Percentiles rank a stretch among this genome's conserved stretches.
Conservation (phyloP, 2,113 vertebrate genomes). For the Semicossyphus pulcher region DNA sequence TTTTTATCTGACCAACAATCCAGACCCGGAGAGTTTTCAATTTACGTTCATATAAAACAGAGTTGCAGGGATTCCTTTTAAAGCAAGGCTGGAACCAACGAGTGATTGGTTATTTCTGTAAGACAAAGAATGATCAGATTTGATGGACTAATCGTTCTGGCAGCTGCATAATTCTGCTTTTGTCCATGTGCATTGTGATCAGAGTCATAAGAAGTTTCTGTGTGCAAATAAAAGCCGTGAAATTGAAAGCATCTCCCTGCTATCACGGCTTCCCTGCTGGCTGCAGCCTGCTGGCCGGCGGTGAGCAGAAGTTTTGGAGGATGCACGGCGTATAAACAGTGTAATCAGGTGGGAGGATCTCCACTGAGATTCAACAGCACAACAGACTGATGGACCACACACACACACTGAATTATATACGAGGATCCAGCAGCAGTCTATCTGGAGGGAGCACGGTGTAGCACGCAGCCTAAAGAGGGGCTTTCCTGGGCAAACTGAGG, state of each 20-base stretch:
- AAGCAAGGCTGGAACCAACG: neutral
- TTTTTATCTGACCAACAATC: neutral
- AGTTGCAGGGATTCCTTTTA: neutral
- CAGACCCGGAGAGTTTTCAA: neutral
- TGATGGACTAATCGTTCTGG: neutral
- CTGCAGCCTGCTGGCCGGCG: slow-evolving; percentile 6
- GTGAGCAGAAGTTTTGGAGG: slow-evolving; percentile 33
- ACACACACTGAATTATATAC: neutral
- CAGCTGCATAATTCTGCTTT: neutral
- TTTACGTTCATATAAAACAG: neutral
- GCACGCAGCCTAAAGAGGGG: slow-evolving; percentile 21
- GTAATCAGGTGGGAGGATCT: slow-evolving; percentile 51
- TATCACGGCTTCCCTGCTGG: slow-evolving; percentile 29
- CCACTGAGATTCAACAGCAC: slow-evolving; percentile 29
- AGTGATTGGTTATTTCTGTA: neutral
- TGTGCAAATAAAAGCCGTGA: neutral
- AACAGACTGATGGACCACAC: neutral
- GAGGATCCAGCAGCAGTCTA: slow-evolving; percentile 9
- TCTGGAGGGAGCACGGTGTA: neutral
- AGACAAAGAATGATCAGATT: neutral
- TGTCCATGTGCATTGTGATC: neutral
- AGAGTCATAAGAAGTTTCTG: neutral
- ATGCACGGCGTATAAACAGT: slow-evolving; percentile 37
- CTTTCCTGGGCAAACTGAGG: slow-evolving; percentile 52
- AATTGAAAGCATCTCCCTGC: slow-evolving; percentile 17